Percentiles rank a stretch among this genome's conserved stretches.
Conservation (phyloP, 2,888 invertebrate species). For the Laspeyria flexula region DNA sequence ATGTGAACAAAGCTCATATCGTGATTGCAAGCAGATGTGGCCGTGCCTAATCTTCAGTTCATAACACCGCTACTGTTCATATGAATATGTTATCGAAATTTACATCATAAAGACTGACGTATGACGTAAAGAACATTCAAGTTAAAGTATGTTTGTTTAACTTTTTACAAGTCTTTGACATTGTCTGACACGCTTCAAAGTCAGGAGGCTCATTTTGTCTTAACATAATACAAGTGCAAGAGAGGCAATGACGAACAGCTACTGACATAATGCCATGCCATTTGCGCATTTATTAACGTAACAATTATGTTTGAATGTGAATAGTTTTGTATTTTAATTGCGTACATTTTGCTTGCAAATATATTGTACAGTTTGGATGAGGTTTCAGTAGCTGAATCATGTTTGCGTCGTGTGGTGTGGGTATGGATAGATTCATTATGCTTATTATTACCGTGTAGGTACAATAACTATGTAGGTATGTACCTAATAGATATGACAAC, state of each 20-base stretch:
- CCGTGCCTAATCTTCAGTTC: not conserved
- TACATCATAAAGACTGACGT: conserved; percentile 30
- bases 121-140: conserved; percentile 15
- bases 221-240: not conserved
- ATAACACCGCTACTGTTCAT: conserved; percentile 5
- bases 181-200: conserved; percentile 1
- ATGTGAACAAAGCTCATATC: no score
- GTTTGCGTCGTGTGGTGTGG: no score
- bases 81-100: conserved; percentile 30
- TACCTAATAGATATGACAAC: no score
- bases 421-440: no score
- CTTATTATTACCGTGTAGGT: no score
- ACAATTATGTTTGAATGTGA: not conserved
- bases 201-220: not conserved
- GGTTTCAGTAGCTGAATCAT: no score
- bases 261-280: not conserved
- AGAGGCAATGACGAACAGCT: not conserved
- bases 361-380: not conserved
- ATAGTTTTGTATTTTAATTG: not conserved
- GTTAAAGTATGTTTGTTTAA: conserved; percentile 9
- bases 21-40: not conserved
- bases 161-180: conserved; percentile 2
- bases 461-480: no score
- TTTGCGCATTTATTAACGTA: not conserved
- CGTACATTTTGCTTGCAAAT: not conserved